Evolutionary conservation across 2,888 invertebrate species (phyloP), one percentile per base, ranked within the genome.

Genomic region (Hydraecia micacea): DNA sequence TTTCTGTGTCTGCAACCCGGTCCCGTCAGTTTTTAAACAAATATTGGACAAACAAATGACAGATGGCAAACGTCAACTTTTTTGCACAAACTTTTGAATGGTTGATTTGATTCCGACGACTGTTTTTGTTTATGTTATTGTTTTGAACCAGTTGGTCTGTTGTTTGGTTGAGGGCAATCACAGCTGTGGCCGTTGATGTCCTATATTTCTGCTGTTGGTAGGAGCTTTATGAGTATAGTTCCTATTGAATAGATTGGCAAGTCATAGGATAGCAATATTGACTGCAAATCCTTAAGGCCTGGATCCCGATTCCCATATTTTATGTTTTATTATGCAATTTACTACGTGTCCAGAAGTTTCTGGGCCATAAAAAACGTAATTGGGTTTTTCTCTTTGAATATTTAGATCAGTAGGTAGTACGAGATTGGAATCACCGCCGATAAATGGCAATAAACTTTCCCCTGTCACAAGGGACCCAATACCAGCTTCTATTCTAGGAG

Each of bases 371-470:
- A 81, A 70, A 73, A 39, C 36, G 55, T 85, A 85, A 81, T 85
- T 80, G 68, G 81, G 42, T 80, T 73, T 58, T 63, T 65, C 74
- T 80, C 63, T 65, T 85, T 73, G 68, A 85, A 80, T 81, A 81
- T 80, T 80, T 58, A 81, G 68, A 73, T 80, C 81, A 73, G 60
- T 74, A 66, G 63, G 69, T 80, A 11, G 65, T 46, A 36, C 42
- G 52, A 69, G 74, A 81, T 69, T 70, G 75, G 67, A 81, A 73
- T 80, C 49, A 60, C 42, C n/a, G 36, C n/a, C 62, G 70, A 85
- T 85, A 75, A 81, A 85, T 75, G 85, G 81, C 75, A 58, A 85
- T 82, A 81, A 74, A 85, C 42, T 70, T 52, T 52, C 82, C 60
- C 21, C n/a, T 81, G 86, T 75, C 86, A 67, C 60, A 8, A 25